Conservation (phyloP, 2,113 vertebrate species). For the Macrotus californicus region DNA sequence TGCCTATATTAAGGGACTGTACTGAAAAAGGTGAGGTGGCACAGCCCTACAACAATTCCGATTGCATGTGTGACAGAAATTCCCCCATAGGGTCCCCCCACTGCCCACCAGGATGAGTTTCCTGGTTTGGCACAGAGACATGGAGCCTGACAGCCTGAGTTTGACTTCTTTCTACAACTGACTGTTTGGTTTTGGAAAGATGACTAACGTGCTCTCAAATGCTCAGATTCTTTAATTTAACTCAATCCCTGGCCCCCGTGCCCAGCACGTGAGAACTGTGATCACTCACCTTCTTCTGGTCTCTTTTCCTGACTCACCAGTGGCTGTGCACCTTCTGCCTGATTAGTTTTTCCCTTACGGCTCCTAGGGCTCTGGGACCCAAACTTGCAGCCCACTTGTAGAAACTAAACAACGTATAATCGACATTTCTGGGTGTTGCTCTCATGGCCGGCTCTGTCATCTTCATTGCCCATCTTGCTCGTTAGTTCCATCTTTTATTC, state of each 20-base stretch:
- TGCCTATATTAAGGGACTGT: neutral
- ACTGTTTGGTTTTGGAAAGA: neutral
- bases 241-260: neutral
- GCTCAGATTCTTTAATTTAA: neutral
- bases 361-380: neutral
- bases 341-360: neutral
- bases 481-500: neutral
- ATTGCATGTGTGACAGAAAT: neutral
- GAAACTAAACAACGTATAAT: neutral
- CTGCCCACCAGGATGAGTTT: neutral
- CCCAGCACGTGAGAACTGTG: neutral
- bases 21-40: neutral
- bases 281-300: neutral
- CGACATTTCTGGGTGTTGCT: neutral
- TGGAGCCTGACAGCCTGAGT: neutral
- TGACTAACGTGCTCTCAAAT: neutral
- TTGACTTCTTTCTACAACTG: neutral
- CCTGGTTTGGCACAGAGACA: neutral
- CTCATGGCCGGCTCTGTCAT: neutral
- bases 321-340: neutral
- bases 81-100: rapidly evolving
- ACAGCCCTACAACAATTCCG: neutral
- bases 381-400: neutral
- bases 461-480: neutral
- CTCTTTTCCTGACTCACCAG: neutral